Percentiles rank a stretch among this genome's conserved stretches.
These are phyloP conservation scores for Slavum lentiscoides DNA, from an alignment of 2,888 invertebrate genomes.

Conservation along the genomic window DNA sequence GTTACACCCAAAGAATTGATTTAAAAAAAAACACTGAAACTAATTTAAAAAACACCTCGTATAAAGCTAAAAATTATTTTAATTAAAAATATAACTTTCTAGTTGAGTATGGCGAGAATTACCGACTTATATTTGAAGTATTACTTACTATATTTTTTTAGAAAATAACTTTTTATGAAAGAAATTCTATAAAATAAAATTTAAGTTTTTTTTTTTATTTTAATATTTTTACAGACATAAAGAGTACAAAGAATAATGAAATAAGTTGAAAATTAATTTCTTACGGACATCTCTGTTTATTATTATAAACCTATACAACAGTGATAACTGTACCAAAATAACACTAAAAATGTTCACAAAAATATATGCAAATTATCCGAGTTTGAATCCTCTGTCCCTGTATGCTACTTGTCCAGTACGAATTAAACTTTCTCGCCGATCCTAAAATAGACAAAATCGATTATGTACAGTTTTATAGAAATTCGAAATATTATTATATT, in stretches of 20 bases:
- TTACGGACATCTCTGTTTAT: neutral
- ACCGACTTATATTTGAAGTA: too few species aligned
- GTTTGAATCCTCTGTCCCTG: slow-evolving; percentile 73
- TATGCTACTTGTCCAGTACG: slow-evolving; percentile 76
- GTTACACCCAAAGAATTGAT: too few species aligned
- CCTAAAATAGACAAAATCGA: slow-evolving; percentile 57
- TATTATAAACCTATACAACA: slow-evolving; percentile 4
- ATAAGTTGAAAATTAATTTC: slow-evolving; percentile 1
- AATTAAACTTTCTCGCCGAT: slow-evolving; percentile 64
- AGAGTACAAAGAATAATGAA: neutral
- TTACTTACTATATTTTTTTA: too few species aligned
- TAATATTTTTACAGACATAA: neutral
- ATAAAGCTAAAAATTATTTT: too few species aligned
- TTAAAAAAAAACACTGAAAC: too few species aligned
- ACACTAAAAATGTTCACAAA: slow-evolving; percentile 26
- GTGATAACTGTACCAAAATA: neutral
- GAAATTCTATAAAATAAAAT: too few species aligned
- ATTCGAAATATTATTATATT: neutral
- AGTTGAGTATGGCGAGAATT: too few species aligned
- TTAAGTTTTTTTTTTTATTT: neutral
- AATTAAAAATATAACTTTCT: too few species aligned
- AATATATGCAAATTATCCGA: slow-evolving; percentile 58
- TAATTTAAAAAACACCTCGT: too few species aligned
- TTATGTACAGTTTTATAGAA: neutral
- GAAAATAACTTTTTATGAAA: too few species aligned